These are phyloP conservation scores for Muscicapa adusta DNA, from an alignment of 2,113 vertebrate species.

Conservation along the genomic window DNA sequence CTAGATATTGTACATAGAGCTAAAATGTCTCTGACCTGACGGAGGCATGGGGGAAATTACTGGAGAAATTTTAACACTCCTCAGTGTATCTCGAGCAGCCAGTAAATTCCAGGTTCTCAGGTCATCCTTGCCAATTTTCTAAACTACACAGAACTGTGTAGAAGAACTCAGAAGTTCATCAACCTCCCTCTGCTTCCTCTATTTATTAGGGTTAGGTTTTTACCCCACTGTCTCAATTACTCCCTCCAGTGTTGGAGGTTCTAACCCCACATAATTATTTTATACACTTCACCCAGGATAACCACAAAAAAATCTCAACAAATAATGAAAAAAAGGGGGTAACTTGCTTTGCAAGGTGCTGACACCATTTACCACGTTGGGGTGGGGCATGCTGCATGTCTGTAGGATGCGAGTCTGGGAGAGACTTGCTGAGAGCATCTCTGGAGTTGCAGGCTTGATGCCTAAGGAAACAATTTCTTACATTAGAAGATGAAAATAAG, in stretches of 20 bases:
- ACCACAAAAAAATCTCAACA: not conserved
- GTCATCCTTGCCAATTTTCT: not conserved
- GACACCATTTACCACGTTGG: conserved; percentile 79
- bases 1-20: not conserved
- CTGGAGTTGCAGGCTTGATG: conserved; percentile 72
- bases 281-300: rapidly evolving
- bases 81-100: not conserved
- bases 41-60: rapidly evolving
- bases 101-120: not conserved
- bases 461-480: not conserved
- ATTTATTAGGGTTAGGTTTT: not conserved
- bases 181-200: not conserved
- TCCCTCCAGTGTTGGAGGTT: rapidly evolving
- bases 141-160: not conserved
- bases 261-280: not conserved
- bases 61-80: not conserved
- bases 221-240: rapidly evolving
- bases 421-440: conserved; percentile 84
- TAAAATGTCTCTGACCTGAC: not conserved
- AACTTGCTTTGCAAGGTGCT: conserved; percentile 80
- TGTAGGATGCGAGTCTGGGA: conserved; percentile 84
- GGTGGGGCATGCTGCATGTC: conserved; percentile 77
- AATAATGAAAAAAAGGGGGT: not conserved
- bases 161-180: not conserved
- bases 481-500: not conserved